Evolutionary conservation across 1,140 invertebrate species (phyloP), one percentile per base, ranked within the genome.

Genomic region (Bombus waltoni): DNA sequence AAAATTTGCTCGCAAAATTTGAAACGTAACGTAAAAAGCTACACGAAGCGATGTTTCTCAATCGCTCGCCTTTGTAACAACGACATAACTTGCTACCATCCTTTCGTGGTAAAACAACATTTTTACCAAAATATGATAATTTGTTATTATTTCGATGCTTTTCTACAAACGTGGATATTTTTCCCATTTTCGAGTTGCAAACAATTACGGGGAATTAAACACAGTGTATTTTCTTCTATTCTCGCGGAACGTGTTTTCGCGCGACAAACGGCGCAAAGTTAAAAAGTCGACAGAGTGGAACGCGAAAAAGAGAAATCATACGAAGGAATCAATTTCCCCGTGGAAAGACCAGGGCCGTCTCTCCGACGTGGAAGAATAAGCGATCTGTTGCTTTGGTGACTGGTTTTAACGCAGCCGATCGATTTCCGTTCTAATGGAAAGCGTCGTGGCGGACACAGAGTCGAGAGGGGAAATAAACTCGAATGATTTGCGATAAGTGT

Each of bases 391-490:
- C 75, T 53, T 47, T 57, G 53, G 38, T 28, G 38, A 57, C 57
- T 65, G 28, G 13, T 38, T 42, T 28, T n/a, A 65, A 78, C 59
- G 75, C 75, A 15, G 4, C 8, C 47, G 66, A 84, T 84, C 75
- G 82, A 84, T 84, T 57, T 71, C 40, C 32, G 32, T 13, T 53
- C 28, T 78, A 84, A 84, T 72, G 65, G 82, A 79, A 84, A 84
- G 42, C 75, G 53, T 59, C 59, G 81, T 15, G 44, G 59, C 42
- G 3, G 42, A 53, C n/a, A 47, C 57, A 9, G 38, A 28, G 4
- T 66, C 74, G 32, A 59, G 47, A 35, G 22, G 35, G 38, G 76
- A 79, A 84, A 84, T 77, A 77, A 70, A 71, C 38, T 79, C 66
- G 75, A 78, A 78, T 68, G 59, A 47, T 40, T 53, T 59, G 42